Percentiles rank a stretch among this genome's conserved stretches.
Evolutionary conservation across 1,140 invertebrate genomes (phyloP).

Genomic region (Drosophila asahinai): DNA sequence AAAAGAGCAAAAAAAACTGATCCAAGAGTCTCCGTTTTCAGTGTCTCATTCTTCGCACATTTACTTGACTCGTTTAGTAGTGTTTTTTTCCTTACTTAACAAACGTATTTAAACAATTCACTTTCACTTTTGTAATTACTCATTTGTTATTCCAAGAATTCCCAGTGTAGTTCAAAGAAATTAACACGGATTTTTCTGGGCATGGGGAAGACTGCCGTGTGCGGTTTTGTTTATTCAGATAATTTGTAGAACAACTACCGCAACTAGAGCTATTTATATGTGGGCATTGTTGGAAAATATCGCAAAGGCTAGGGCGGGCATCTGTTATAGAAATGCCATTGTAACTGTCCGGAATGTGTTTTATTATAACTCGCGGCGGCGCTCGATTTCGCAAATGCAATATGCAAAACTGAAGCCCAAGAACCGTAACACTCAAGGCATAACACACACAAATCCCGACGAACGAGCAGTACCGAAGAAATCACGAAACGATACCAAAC

Average conservation of each 20-base stretch:
- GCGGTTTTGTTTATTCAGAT: constrained; percentile 30
- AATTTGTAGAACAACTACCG: constrained; percentile 36
- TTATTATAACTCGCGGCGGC: constrained; percentile 23
- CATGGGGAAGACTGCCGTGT: not conserved
- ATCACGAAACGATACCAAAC: constrained; percentile 23
- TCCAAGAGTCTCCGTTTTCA: constrained; percentile 25
- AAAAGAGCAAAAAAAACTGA: constrained; percentile 53
- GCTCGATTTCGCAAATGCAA: constrained; percentile 16
- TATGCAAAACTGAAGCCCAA: constrained; percentile 41
- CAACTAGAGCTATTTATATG: constrained; percentile 54
- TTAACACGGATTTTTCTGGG: constrained; percentile 43
- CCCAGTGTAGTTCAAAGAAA: constrained; percentile 33
- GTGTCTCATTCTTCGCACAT: constrained; percentile 35
- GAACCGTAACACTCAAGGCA: constrained; percentile 34
- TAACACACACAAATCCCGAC: constrained; percentile 8
- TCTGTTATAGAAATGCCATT: constrained; percentile 28
- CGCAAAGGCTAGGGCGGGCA: constrained; percentile 14
- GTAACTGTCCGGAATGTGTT: constrained; percentile 49
- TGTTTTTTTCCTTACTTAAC: constrained; percentile 32
- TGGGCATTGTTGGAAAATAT: constrained; percentile 64
- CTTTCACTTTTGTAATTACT: constrained; percentile 73
- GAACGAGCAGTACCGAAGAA: constrained; percentile 8
- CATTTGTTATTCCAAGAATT: constrained; percentile 53
- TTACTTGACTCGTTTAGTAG: constrained; percentile 19
- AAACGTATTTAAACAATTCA: constrained; percentile 53